Evolutionary conservation across 1,140 invertebrate genomes (phyloP).

Genomic region (Solenopsis fugax): DNA sequence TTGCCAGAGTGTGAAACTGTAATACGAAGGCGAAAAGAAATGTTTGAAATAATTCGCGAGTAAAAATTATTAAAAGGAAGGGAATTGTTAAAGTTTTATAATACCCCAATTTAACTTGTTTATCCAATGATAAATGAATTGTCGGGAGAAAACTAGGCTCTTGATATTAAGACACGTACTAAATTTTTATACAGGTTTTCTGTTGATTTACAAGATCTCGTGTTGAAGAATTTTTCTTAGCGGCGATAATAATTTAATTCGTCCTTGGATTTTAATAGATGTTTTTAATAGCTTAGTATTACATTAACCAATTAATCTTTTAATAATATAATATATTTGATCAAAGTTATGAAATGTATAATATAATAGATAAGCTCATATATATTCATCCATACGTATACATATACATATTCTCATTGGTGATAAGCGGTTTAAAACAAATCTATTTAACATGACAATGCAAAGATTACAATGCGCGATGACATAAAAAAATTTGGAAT

Average conservation of each 20-base stretch:
- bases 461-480: neutral
- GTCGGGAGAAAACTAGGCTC: neutral
- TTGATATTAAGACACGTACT: neutral
- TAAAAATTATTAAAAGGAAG: constrained; percentile 12
- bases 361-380: neutral
- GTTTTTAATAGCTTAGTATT: neutral
- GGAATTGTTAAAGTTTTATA: constrained; percentile 22
- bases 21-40: neutral
- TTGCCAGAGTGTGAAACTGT: neutral
- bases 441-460: neutral
- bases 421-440: neutral
- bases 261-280: neutral
- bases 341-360: neutral
- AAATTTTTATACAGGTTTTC: neutral
- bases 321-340: neutral
- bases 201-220: neutral
- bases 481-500: neutral
- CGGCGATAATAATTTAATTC: constrained; percentile 3
- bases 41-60: neutral
- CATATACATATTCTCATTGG: neutral
- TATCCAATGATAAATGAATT: neutral
- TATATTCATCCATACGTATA: neutral
- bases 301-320: neutral
- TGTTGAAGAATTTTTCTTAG: neutral
- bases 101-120: constrained; percentile 3